Conservation (phyloP, 2,888 invertebrate species). For the Caenorhabditis macrosperma region DNA sequence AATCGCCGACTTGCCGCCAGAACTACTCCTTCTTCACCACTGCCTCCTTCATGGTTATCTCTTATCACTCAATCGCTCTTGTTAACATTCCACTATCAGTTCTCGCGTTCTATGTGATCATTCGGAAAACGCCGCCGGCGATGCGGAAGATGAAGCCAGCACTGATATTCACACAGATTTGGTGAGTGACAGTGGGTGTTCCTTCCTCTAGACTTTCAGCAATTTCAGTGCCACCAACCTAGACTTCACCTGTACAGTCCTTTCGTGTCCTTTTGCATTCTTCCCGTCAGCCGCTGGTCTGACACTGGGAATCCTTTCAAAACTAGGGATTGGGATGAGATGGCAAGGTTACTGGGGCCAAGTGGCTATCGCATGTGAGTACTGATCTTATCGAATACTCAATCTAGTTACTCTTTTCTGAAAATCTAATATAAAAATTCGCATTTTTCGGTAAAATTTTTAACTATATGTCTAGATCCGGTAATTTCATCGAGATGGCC, state of each 20-base stretch:
- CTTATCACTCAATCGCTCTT: conserved; percentile 10
- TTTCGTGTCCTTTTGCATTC: conserved; percentile 14
- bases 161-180: not conserved
- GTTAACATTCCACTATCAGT: conserved; percentile 34
- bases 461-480: no score
- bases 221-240: conserved; percentile 21
- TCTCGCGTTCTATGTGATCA: conserved; percentile 22
- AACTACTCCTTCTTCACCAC: conserved; percentile 33
- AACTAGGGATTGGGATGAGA: conserved; percentile 5
- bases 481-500: not conserved
- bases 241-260: conserved; percentile 22
- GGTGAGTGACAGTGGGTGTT: not conserved
- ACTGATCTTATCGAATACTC: no score
- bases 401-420: no score
- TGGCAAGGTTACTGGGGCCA: conserved; percentile 46
- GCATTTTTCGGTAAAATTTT: no score
- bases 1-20: conserved; percentile 16
- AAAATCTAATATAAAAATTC: no score
- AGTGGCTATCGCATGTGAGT: no score
- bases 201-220: no score
- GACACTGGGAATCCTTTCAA: conserved; percentile 23
- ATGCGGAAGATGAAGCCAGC: conserved; percentile 2
- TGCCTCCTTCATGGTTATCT: conserved; percentile 20
- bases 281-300: conserved; percentile 34
- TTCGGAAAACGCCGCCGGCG: conserved; percentile 4